Evolutionary conservation across 2,113 vertebrate species (phyloP), one percentile per base, ranked within the genome.

Genomic region (Xenotilapia leptura): DNA sequence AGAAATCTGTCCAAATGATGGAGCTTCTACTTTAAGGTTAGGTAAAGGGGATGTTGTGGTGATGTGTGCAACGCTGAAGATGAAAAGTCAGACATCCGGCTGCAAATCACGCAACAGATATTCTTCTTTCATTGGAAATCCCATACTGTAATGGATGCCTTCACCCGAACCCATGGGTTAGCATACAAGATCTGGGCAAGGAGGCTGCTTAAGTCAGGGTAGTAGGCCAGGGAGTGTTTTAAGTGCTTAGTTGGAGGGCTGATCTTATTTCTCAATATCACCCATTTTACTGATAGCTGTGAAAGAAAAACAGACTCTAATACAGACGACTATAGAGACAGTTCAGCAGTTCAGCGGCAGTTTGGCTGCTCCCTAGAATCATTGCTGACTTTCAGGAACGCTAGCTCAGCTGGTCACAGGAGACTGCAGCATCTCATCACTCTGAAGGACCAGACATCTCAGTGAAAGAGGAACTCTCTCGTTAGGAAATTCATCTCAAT

Each of bases 401-500:
- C 65, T 79, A 42, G 86, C 83, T 84, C 90, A 65, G 84, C 68
- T 82, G 62, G 88, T 85, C 49, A 86, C 89, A 75, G 65, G 87
- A 90, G 86, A 84, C 83, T 83, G 75, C 91, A 86, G 88, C 90
- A 82, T 83, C 82, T 82, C 87, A 92, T 92, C 92, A 85, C 77
- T 83, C 81, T 86, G 82, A 90, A 36, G 70, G 86, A 86, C 9
- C 33, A 14, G 49, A 55, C 87, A 75, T 62, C 68, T 83, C 83
- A 91, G 80, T 80, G 82, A 82, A 89, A 83, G 77, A 85, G 88
- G 88, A 89, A 93, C 84, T 49, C 55, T 79, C 88, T 90, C 53
- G 13, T 85, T 87, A 85, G 73, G 80, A 75, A 79, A 91, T 95
- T 91, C 62, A 93, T 92, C 89, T 90, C 82, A 83, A 92, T 89